Evolutionary conservation across 2,113 vertebrate genomes (phyloP).

Genomic region (Ptilorrhoa leucosticta): DNA sequence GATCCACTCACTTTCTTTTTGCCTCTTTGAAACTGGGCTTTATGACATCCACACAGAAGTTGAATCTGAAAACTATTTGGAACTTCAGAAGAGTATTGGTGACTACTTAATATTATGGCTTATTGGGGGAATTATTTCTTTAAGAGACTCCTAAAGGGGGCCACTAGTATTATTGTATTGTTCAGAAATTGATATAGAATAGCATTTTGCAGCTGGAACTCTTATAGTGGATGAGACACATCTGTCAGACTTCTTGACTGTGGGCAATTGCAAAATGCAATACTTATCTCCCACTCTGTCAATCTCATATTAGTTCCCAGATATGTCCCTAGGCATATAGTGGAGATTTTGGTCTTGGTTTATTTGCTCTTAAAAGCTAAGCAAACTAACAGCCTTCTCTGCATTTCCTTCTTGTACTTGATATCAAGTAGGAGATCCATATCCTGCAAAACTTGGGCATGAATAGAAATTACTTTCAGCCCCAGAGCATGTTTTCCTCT

Average conservation of each 20-base stretch:
- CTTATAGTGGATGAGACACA: background rate
- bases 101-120: background rate
- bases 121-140: background rate
- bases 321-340: background rate
- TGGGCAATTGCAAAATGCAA: background rate
- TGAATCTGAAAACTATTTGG: background rate
- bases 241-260: background rate
- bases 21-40: background rate
- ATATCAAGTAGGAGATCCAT: background rate
- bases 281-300: background rate
- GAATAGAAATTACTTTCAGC: background rate
- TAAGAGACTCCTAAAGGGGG: background rate
- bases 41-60: background rate
- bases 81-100: background rate
- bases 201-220: background rate
- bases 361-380: background rate
- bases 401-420: background rate
- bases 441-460: background rate
- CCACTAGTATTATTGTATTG: background rate
- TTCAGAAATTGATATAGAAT: background rate
- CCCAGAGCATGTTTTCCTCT: background rate
- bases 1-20: background rate
- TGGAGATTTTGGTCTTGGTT: background rate
- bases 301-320: background rate
- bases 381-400: background rate